Evolutionary conservation across 2,888 invertebrate species (phyloP), one percentile per base, ranked within the genome.

Genomic region (Stenolophus ochropezus): DNA sequence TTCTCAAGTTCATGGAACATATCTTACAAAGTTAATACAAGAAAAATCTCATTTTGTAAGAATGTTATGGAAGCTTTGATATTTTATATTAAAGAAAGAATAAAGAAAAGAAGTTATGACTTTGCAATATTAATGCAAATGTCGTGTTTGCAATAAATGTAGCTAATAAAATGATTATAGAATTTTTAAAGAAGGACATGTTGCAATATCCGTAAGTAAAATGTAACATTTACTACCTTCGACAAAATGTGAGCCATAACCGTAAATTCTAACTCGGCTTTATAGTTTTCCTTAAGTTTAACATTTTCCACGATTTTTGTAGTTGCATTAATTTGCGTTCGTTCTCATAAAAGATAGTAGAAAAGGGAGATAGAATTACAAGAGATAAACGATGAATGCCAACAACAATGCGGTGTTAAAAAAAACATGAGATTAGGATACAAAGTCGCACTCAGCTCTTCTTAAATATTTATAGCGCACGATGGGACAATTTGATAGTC

Each of bases 401-500:
- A 58, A 69, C 65, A 69, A 61, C 61, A 69, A 69, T 69, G 33
- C 14, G 65, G 65, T 69, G 49, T 73, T 73, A 73, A 73, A 73
- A n/a, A 73, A 73, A 73, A 47, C 73, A 73, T 49, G 73, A 73
- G 73, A 49, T 73, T 73, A 49, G 73, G 51, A 73, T 73, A 49
- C 73, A 47, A 73, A 49, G 27, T 49, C 73, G 73, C 51, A 73
- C 73, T 69, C 65, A 69, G 65, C 33, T 16, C 65, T 69, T 18
- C 49, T 78, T 23, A 69, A 78, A 78, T 78, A 78, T 78, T 78
- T 78, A 78, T 69, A 65, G 25, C 18, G 6, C 78, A 69, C 78
- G 65, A 65, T 65, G 78, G 69, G 49, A 58, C 25, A 49, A 65
- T 78, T 78, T 78, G 51, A 78, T 58, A 73, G 51, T 49, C 47